phyloP scores from a whole-genome alignment of 2,888 invertebrate species.

The Aleiodes alternator region DNA sequence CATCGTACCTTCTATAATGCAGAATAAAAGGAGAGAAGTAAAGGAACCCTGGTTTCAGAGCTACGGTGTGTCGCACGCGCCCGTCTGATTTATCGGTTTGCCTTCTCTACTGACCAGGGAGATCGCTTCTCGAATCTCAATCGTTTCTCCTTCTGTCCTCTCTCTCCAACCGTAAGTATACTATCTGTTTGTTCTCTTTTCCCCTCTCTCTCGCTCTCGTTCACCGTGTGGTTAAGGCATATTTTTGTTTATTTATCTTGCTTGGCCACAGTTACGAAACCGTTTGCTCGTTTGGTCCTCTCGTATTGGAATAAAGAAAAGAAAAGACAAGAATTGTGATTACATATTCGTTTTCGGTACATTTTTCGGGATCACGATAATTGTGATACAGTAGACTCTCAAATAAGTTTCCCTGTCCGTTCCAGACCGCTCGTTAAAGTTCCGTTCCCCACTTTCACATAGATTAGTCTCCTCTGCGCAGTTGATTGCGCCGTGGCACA shows the following conservation, averaged over 20 bases:
- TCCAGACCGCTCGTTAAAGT: too few species aligned
- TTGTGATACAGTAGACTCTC: background rate
- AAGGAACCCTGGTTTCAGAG: conserved; percentile 9
- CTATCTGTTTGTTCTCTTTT: conserved; percentile 24
- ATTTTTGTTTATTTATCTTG: conserved; percentile 15
- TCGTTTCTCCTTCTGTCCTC: conserved; percentile 29
- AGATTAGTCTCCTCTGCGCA: too few species aligned
- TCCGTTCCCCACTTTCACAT: too few species aligned
- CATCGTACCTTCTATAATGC: conserved; percentile 15
- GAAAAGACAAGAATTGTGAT: conserved; percentile 16
- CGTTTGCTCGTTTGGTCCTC: conserved; percentile 19
- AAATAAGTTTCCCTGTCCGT: too few species aligned
- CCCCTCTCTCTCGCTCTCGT: conserved; percentile 25
- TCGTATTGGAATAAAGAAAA: background rate
- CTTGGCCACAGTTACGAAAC: conserved; percentile 2
- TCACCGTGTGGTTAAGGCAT: conserved; percentile 18
- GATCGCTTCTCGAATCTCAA: conserved; percentile 44
- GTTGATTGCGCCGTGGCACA: too few species aligned
- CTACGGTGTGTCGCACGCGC: conserved; percentile 47
- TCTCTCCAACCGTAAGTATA: background rate
- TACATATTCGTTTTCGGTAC: conserved; percentile 30
- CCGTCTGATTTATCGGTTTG: conserved; percentile 43
- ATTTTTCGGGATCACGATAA: conserved; percentile 3
- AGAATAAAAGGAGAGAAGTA: conserved; percentile 7
- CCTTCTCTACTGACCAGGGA: conserved; percentile 28